Evolutionary conservation across 2,797 vertebrate species (phyloP).

Genomic region (Clangula hyemalis): DNA sequence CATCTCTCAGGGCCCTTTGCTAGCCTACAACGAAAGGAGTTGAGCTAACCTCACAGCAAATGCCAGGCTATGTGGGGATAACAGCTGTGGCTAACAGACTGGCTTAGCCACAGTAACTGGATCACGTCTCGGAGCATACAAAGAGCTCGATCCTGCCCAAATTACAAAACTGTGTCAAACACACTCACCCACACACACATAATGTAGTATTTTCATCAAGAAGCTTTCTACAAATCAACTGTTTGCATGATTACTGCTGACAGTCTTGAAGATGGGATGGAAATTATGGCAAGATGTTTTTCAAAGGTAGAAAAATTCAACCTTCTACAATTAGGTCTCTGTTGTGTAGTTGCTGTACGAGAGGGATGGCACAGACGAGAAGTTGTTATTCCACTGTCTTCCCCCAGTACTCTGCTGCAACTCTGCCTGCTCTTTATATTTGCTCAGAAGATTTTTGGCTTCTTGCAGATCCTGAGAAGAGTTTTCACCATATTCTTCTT

Average conservation of each 20-base stretch:
- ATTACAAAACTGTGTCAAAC: constrained; percentile 9
- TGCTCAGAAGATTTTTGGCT: constrained; percentile 84
- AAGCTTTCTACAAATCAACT: constrained; percentile 43
- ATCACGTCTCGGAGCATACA: neutral
- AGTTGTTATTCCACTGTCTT: constrained; percentile 77
- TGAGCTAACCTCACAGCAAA: constrained; percentile 62
- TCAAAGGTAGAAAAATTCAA: constrained; percentile 17
- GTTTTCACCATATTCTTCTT: constrained; percentile 86
- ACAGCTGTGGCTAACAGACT: neutral
- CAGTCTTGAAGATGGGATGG: constrained; percentile 30
- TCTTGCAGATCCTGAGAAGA: constrained; percentile 89
- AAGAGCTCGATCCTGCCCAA: constrained; percentile 11
- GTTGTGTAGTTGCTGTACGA: constrained; percentile 74
- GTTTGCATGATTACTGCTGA: constrained; percentile 17
- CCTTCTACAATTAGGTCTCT: constrained; percentile 68
- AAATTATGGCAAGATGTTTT: constrained; percentile 46
- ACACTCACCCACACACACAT: constrained; percentile 31
- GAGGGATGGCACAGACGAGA: constrained; percentile 73
- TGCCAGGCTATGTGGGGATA: constrained; percentile 7
- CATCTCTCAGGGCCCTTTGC: constrained; percentile 54
- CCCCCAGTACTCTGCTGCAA: constrained; percentile 65
- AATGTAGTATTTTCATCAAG: constrained; percentile 31
- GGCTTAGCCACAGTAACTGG: constrained; percentile 1
- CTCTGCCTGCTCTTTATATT: constrained; percentile 77
- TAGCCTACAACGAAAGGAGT: constrained; percentile 7